A percentile compares a stretch with the other conserved stretches of the same genome.
These are phyloP conservation scores for Tiaroga cobitis DNA, from an alignment of 2,797 vertebrate species.

Conservation along the genomic window DNA sequence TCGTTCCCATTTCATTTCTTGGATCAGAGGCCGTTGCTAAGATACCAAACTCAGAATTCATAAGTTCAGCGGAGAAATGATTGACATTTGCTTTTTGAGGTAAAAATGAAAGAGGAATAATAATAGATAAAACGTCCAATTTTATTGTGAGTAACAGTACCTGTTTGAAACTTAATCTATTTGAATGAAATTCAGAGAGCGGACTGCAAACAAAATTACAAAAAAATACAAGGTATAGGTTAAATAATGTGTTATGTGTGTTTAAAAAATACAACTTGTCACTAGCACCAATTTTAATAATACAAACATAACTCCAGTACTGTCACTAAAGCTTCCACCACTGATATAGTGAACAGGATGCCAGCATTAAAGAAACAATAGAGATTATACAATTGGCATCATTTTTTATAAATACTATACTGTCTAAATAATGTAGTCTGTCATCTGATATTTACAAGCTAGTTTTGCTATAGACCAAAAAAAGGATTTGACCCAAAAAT, in stretches of 20 bases:
- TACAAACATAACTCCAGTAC: neutral
- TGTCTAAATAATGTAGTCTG: neutral
- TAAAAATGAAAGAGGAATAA: slow-evolving; percentile 64
- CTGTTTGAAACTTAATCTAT: slow-evolving; percentile 17
- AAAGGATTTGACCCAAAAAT: neutral
- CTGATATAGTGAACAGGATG: neutral
- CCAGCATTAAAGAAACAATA: neutral
- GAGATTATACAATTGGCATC: neutral
- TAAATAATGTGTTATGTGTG: slow-evolving; percentile 4
- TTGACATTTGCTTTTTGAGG: slow-evolving; percentile 75
- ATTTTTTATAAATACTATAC: neutral
- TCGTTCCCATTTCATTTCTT: slow-evolving; percentile 73
- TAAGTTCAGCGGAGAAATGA: slow-evolving; percentile 77
- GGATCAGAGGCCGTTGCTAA: slow-evolving; percentile 84
- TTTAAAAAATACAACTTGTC: neutral
- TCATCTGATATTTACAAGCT: neutral
- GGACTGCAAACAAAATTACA: slow-evolving; percentile 4
- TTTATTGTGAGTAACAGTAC: slow-evolving; percentile 26
- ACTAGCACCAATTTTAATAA: slow-evolving; percentile 30
- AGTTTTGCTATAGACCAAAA: slow-evolving; percentile 29
- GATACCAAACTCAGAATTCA: slow-evolving; percentile 81
- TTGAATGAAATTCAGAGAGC: slow-evolving; percentile 24
- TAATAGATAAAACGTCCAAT: slow-evolving; percentile 51
- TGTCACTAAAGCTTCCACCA: slow-evolving; percentile 1
- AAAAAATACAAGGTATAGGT: neutral